phyloP scores from a whole-genome alignment of 2,113 vertebrate genomes.

The Cynocephalus volans region DNA sequence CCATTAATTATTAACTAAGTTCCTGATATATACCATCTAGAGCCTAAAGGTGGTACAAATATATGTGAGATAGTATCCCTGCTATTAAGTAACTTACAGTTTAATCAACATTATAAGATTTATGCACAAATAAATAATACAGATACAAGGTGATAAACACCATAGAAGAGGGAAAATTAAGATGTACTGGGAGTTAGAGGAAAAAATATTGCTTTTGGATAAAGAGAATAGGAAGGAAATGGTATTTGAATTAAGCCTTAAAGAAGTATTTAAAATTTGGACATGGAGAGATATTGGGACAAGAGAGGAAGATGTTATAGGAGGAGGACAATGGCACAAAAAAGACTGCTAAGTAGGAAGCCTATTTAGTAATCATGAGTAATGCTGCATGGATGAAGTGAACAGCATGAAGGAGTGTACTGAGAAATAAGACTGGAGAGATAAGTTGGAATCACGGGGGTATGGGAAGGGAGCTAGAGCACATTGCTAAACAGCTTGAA shows the following conservation, averaged over 20 bases:
- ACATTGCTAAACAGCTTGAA: background rate
- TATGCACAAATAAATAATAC: conserved; percentile 6
- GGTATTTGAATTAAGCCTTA: background rate
- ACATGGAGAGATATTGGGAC: background rate
- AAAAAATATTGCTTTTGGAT: background rate
- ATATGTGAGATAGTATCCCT: background rate
- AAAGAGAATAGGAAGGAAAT: background rate
- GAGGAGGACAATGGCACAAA: background rate
- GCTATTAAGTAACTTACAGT: background rate
- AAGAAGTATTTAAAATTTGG: conserved; percentile 28
- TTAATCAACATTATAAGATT: conserved; percentile 25
- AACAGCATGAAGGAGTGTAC: background rate
- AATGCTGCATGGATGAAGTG: background rate
- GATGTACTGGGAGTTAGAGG: background rate
- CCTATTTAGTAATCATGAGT: background rate
- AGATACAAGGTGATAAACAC: background rate
- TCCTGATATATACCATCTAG: conserved; percentile 21
- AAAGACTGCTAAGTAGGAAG: background rate
- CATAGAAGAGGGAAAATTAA: background rate
- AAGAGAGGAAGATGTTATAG: background rate
- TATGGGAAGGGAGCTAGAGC: background rate
- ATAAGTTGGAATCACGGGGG: background rate
- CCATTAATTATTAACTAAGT: conserved; percentile 7
- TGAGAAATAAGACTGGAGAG: conserved; percentile 24
- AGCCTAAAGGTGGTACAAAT: background rate